These are phyloP conservation scores for Arenaria interpres DNA, from an alignment of 2,113 vertebrate genomes.

Conservation along the genomic window DNA sequence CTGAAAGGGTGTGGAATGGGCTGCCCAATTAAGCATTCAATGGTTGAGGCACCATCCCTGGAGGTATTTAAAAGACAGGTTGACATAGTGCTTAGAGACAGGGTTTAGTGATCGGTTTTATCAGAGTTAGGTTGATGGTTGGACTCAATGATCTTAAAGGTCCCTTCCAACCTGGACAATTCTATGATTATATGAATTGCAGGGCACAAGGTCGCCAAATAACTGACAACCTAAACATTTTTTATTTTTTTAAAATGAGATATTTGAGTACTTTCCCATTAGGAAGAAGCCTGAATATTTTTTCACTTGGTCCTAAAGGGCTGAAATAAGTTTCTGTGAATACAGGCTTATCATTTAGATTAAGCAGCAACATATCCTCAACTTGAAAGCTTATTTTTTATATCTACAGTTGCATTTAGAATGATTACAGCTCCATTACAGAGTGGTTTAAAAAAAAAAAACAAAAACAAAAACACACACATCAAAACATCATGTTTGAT, in stretches of 20 bases:
- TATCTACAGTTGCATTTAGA: no score
- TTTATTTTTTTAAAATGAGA: background rate
- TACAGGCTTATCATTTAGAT: background rate
- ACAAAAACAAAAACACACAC: no score
- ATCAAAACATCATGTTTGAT: background rate
- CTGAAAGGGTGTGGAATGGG: no score
- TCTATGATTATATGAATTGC: background rate
- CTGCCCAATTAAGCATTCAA: no score
- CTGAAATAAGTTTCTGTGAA: background rate
- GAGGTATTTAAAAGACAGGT: no score
- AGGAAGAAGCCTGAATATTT: background rate
- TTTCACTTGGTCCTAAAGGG: background rate
- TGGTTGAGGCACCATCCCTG: no score
- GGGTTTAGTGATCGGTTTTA: no score
- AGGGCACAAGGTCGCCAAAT: background rate
- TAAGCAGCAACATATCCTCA: background rate
- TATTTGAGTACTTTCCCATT: background rate
- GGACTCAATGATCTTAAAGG: no score
- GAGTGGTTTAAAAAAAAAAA: background rate
- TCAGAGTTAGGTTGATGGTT: no score
- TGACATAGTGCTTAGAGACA: no score
- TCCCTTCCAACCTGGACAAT: no score
- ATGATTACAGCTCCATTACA: rapidly evolving
- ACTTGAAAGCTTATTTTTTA: background rate
- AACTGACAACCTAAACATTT: background rate